A percentile compares a stretch with the other conserved stretches of the same genome.
These are phyloP conservation scores for Hydropotes inermis DNA, from an alignment of 2,113 vertebrate genomes.

Conservation along the genomic window DNA sequence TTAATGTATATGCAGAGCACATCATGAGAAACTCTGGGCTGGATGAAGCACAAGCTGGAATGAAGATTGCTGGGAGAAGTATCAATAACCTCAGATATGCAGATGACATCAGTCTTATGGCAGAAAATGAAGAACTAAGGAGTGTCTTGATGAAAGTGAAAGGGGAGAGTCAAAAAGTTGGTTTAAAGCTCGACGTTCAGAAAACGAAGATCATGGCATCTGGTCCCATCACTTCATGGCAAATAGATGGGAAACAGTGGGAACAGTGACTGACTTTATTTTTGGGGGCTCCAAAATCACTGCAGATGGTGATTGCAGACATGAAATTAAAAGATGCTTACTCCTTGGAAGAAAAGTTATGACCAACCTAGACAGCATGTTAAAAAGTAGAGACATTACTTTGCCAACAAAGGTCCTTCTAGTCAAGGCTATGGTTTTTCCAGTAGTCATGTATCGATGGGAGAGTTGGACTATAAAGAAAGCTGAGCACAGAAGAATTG, in stretches of 20 bases:
- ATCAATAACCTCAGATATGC: too few relatives aligned
- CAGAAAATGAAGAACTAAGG: too few relatives aligned
- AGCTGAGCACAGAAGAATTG: not conserved
- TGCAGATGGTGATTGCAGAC: not conserved
- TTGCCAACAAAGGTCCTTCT: not conserved
- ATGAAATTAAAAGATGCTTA: not conserved
- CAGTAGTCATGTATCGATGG: not conserved
- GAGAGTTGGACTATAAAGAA: not conserved
- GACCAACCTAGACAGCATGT: not conserved
- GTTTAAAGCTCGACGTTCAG: not conserved
- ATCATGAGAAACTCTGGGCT: too few relatives aligned
- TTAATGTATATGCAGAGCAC: too few relatives aligned
- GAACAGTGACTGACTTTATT: not conserved
- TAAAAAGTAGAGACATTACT: not conserved
- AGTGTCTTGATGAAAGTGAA: too few relatives aligned
- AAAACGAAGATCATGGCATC: not conserved
- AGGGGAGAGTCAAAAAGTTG: not conserved
- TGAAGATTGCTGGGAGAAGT: too few relatives aligned
- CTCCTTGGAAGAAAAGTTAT: not conserved
- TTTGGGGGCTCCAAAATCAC: not conserved
- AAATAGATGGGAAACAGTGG: not conserved
- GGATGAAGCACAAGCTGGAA: too few relatives aligned
- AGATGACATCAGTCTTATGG: too few relatives aligned
- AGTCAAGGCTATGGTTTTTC: not conserved
- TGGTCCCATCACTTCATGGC: rapidly evolving